Evolutionary conservation across 2,797 vertebrate species (phyloP).

Genomic region (Sebastes vulpes): DNA sequence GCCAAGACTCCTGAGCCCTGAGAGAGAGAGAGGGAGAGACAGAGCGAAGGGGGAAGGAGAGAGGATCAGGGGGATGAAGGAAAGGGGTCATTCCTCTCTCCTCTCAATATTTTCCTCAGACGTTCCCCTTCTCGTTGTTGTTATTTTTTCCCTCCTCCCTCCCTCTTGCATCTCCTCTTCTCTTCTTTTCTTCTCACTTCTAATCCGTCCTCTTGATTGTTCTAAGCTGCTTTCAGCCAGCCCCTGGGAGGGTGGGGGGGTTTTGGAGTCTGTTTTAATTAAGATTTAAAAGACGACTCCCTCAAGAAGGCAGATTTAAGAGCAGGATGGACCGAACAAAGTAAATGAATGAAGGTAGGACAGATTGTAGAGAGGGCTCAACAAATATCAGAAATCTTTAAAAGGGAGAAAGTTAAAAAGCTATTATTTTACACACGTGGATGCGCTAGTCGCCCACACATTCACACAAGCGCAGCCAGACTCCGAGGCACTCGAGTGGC

Average conservation of each 20-base stretch:
- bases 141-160: slow-evolving; percentile 14
- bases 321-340: slow-evolving; percentile 70
- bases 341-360: slow-evolving; percentile 76
- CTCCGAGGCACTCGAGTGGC: slow-evolving; percentile 57
- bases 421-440: slow-evolving; percentile 43
- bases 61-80: slow-evolving; percentile 61
- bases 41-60: slow-evolving; percentile 37
- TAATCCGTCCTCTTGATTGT: slow-evolving; percentile 88
- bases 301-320: slow-evolving; percentile 83
- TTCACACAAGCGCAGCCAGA: slow-evolving; percentile 42
- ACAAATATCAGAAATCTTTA: slow-evolving; percentile 60
- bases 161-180: slow-evolving; percentile 54
- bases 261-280: slow-evolving; percentile 86
- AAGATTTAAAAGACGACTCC: slow-evolving; percentile 87
- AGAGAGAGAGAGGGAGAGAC: slow-evolving; percentile 29
- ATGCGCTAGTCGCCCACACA: not conserved
- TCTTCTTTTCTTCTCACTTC: slow-evolving; percentile 83
- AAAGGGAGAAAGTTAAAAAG: slow-evolving; percentile 50
- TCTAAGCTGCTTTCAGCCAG: slow-evolving; percentile 87
- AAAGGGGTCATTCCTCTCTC: slow-evolving; percentile 67
- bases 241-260: slow-evolving; percentile 74
- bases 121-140: slow-evolving; percentile 47
- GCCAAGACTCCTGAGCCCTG: slow-evolving; percentile 71
- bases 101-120: slow-evolving; percentile 68
- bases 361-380: slow-evolving; percentile 60